A percentile compares a stretch with the other conserved stretches of the same genome.
Evolutionary conservation across 1,140 invertebrate species (phyloP).

Genomic region (Polyergus mexicanus): DNA sequence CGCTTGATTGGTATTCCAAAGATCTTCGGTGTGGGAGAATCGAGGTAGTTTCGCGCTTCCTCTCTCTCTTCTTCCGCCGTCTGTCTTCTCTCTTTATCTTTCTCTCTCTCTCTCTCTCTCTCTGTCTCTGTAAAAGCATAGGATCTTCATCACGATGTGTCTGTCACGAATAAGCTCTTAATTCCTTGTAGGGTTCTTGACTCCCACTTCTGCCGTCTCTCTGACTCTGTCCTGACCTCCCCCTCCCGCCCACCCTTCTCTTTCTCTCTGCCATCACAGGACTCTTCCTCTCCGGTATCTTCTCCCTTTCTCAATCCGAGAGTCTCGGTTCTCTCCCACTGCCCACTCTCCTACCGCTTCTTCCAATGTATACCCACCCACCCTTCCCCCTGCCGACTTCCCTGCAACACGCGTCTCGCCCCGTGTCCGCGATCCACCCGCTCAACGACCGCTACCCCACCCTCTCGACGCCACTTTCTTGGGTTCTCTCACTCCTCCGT

Average conservation of each 20-base stretch:
- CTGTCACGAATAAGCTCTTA: slow-evolving; percentile 85
- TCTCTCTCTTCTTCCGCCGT: slow-evolving; percentile 45
- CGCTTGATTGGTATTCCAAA: slow-evolving; percentile 84
- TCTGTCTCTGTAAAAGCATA: slow-evolving; percentile 73
- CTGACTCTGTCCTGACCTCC: slow-evolving; percentile 33
- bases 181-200: slow-evolving; percentile 84
- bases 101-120: slow-evolving; percentile 23
- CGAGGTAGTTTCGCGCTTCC: slow-evolving; percentile 60
- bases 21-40: slow-evolving; percentile 76
- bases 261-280: not conserved
- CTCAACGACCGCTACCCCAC: slow-evolving; percentile 69
- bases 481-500: slow-evolving; percentile 64
- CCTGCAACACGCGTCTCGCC: not conserved
- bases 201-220: slow-evolving; percentile 77
- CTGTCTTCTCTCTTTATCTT: not conserved
- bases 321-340: slow-evolving; percentile 63
- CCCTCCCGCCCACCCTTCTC: not conserved
- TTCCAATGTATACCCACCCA: slow-evolving; percentile 48
- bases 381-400: slow-evolving; percentile 6
- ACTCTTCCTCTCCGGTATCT: slow-evolving; percentile 29
- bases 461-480: slow-evolving; percentile 71
- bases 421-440: slow-evolving; percentile 51
- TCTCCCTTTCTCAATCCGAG: slow-evolving; percentile 64
- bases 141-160: slow-evolving; percentile 83
- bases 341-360: slow-evolving; percentile 37